Evolutionary conservation across 2,113 vertebrate species (phyloP).

Genomic region (Uria aalge): DNA sequence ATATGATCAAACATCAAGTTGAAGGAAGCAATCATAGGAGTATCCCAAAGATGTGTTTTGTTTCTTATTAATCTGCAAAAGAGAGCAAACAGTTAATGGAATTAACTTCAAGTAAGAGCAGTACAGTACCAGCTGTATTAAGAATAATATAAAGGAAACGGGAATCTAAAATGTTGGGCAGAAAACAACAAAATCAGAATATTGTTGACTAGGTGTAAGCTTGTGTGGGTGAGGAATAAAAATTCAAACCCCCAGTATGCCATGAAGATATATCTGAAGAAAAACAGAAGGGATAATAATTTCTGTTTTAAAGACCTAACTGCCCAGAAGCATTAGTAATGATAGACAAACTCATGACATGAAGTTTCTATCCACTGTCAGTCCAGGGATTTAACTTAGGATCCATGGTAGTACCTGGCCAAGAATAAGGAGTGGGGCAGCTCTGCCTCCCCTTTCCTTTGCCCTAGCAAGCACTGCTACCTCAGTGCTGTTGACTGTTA

Average conservation of each 20-base stretch:
- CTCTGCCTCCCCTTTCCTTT: not conserved
- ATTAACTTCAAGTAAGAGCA: not conserved
- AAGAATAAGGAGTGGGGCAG: not conserved
- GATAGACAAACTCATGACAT: not conserved
- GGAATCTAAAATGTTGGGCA: not conserved
- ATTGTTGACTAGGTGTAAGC: not conserved
- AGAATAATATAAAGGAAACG: not conserved
- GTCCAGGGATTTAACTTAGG: not conserved
- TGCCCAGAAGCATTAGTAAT: not conserved
- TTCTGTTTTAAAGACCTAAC: not conserved
- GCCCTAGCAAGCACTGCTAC: not conserved
- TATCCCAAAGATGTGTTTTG: not conserved
- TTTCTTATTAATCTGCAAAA: not conserved
- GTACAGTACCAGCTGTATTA: not conserved
- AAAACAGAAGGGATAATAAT: not conserved
- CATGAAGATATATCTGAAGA: not conserved
- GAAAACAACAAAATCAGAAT: not conserved
- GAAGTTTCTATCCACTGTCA: not conserved
- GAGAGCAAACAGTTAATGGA: not conserved
- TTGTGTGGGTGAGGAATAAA: not conserved
- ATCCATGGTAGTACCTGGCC: not conserved
- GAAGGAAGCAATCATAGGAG: not conserved
- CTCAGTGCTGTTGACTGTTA: not conserved
- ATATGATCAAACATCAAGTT: not conserved
- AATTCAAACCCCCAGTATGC: not conserved